Evolutionary conservation across 1,140 invertebrate species (phyloP).

Genomic region (Brachionus rubens): DNA sequence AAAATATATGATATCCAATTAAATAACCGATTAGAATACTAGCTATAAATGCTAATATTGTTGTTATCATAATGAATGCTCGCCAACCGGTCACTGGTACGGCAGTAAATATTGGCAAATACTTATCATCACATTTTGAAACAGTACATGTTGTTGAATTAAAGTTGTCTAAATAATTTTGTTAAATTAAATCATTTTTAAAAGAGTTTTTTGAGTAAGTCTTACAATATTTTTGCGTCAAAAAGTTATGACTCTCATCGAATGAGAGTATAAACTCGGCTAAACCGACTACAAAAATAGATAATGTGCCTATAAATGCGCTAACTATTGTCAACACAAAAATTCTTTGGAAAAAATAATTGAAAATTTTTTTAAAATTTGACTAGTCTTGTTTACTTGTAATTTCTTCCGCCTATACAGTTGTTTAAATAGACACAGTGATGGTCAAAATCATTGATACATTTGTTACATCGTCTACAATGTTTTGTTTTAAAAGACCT

Average conservation of each 20-base stretch:
- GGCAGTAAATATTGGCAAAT: background rate
- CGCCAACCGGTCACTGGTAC: conserved; percentile 57
- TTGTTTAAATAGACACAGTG: conserved; percentile 98
- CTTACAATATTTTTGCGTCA: conserved; percentile 33
- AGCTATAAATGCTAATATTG: conserved; percentile 70
- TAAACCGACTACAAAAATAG: conserved; percentile 4
- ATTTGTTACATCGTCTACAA: conserved; percentile 93
- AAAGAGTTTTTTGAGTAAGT: no score
- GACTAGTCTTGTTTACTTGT: conserved; percentile 62
- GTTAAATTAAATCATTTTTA: no score
- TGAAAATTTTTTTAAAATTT: background rate
- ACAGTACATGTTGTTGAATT: background rate
- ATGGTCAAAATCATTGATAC: conserved; percentile 81
- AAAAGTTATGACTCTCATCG: background rate
- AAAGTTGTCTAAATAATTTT: background rate
- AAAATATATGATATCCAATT: conserved; percentile 64
- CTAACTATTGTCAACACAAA: background rate
- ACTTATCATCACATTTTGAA: background rate
- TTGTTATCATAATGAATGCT: conserved; percentile 53
- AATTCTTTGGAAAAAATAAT: conserved; percentile 2
- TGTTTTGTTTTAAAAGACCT: conserved; percentile 71
- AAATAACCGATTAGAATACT: conserved; percentile 77
- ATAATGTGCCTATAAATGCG: conserved; percentile 34
- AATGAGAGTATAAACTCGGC: conserved; percentile 36
- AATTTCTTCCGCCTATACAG: conserved; percentile 86